A percentile compares a stretch with the other conserved stretches of the same genome.
phyloP scores from a whole-genome alignment of 2,113 vertebrate species.

The Desmodus rotundus region DNA sequence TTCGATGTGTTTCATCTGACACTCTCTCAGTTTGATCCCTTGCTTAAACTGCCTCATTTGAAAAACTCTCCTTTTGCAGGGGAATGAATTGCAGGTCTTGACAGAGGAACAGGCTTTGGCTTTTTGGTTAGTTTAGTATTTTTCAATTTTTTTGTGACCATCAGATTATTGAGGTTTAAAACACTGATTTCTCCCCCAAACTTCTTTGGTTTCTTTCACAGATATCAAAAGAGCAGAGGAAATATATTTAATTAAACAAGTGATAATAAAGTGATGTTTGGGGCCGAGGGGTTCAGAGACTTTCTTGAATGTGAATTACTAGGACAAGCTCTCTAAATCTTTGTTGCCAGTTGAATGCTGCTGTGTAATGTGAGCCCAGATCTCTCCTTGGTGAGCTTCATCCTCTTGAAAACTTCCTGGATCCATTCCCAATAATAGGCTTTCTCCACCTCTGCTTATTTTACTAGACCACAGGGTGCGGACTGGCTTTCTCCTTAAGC shows the following conservation, averaged over 20 bases:
- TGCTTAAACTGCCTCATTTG: background rate
- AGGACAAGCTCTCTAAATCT: background rate
- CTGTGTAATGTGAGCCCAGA: background rate
- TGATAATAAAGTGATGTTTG: background rate
- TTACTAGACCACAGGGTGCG: background rate
- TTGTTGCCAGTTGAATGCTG: background rate
- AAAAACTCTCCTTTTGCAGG: background rate
- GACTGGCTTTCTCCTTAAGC: background rate
- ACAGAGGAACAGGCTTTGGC: background rate
- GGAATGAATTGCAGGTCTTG: background rate
- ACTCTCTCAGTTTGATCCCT: background rate
- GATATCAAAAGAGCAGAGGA: background rate
- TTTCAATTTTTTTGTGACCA: background rate
- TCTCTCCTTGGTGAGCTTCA: background rate
- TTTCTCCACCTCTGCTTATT: background rate
- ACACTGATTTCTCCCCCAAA: background rate
- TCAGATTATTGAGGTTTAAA: conserved; percentile 6
- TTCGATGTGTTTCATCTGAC: background rate
- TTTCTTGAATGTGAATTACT: background rate
- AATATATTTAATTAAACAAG: background rate
- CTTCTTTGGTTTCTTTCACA: background rate
- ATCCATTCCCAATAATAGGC: background rate
- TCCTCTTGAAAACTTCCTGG: background rate
- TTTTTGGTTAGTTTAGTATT: background rate
- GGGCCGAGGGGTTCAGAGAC: background rate